phyloP scores from a whole-genome alignment of 2,888 invertebrate species.

The Pseudoips prasinana region DNA sequence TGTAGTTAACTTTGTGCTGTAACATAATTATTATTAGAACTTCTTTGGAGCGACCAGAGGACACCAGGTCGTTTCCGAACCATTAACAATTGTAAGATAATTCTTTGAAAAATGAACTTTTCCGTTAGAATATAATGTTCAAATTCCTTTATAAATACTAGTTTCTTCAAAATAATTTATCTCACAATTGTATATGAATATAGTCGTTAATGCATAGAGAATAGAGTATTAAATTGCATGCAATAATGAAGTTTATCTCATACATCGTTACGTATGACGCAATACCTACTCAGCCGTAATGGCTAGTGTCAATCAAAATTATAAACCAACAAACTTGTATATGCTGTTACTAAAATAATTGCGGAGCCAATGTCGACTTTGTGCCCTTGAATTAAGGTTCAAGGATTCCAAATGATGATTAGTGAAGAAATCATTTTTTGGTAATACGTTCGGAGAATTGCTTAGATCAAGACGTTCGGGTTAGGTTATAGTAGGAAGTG shows the following conservation, averaged over 20 bases:
- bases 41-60: slow-evolving; percentile 16
- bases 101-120: slow-evolving; percentile 23
- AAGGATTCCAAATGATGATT: slow-evolving; percentile 15
- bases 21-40: slow-evolving; percentile 10
- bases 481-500: slow-evolving; percentile 44
- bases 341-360: slow-evolving; percentile 44
- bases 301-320: slow-evolving; percentile 81
- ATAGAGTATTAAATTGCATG: slow-evolving; percentile 31
- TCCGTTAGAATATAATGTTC: slow-evolving; percentile 31
- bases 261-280: slow-evolving; percentile 73
- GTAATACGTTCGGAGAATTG: slow-evolving; percentile 61
- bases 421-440: slow-evolving; percentile 39
- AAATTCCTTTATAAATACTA: slow-evolving; percentile 35
- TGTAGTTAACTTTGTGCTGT: too few species aligned
- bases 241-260: slow-evolving; percentile 41
- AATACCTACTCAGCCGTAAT: slow-evolving; percentile 75
- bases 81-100: slow-evolving; percentile 22
- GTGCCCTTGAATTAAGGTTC: slow-evolving; percentile 31
- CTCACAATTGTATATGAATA: slow-evolving; percentile 10
- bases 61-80: slow-evolving; percentile 19
- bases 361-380: slow-evolving; percentile 45
- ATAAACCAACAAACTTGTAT: slow-evolving; percentile 68
- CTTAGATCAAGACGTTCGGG: slow-evolving; percentile 54
- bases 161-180: slow-evolving; percentile 29
- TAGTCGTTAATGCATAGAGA: slow-evolving; percentile 15